Evolutionary conservation across 2,113 vertebrate species (phyloP), one percentile per base, ranked within the genome.

Genomic region (Zosterops japonicus): DNA sequence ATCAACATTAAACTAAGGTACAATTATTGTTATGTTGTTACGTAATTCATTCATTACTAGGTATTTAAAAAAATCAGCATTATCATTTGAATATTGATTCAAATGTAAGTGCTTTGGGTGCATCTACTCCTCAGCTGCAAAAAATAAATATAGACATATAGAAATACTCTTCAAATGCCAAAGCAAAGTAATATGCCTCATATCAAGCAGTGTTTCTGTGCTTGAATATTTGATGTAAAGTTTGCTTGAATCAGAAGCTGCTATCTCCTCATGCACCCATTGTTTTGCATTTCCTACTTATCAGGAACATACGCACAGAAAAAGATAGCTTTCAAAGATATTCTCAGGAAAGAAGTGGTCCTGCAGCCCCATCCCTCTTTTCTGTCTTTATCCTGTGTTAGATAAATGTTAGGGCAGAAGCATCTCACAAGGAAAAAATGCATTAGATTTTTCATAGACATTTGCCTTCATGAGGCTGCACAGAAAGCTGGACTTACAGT

Each of bases 371-470:
- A 64, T 15, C 4, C 2, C 27, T 83, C 20, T 23, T 56, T 86
- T 47, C 49, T 72, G 35, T 12, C 36, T 78, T 77, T 22, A 19
- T 49, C 9, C 19, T 44, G 9, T 31, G 12, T 63, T 59, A 67
- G 20, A 47, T 8, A 70, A 71, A 36, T 55, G 6, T 14, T 31
- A 41, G 8, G 22, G 36, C 24, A 86, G 39, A 42, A 8, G 11
- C 23, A 35, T 47, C 41, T 72, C 57, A 39, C 29, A 71, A 52
- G 29, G n/a, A 72, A 79, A 71, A 2, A 76, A 27, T 8, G 5
- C 1, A 0, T 41, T 71, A 12, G 4, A 36, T 9, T 31, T 89
- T 57, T 12, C 22, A 0, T 1, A 36, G 39, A 61, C 18, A 46
- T 72, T 72, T 65, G 2, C 7, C 69, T 15, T 67, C 19, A 12